phyloP scores from a whole-genome alignment of 2,797 vertebrate species.

The Denticeps clupeoides region DNA sequence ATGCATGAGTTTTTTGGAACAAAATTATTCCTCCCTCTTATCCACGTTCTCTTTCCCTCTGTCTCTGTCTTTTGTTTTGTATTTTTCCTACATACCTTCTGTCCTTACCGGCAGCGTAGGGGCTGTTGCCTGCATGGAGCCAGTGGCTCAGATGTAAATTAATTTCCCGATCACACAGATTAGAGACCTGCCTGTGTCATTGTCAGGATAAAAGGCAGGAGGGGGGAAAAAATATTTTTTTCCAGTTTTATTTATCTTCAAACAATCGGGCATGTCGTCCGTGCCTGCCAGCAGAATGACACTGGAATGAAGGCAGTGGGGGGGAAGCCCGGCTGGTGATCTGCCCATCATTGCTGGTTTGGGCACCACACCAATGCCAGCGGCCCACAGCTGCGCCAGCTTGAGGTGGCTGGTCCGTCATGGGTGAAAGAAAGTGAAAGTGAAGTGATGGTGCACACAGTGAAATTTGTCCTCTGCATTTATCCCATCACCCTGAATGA shows the following conservation, averaged over 20 bases:
- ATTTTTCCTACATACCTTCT: neutral
- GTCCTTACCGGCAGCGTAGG: neutral
- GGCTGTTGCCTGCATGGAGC: neutral
- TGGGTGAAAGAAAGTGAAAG: no score
- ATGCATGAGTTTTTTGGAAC: no score
- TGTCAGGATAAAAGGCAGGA: neutral
- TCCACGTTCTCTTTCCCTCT: neutral
- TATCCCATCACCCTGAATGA: no score
- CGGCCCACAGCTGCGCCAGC: no score
- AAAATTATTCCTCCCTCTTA: no score
- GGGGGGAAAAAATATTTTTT: conserved; percentile 15
- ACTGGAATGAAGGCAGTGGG: neutral
- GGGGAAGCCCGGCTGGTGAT: neutral
- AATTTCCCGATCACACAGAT: conserved; percentile 31
- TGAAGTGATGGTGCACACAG: no score
- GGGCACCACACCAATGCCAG: no score
- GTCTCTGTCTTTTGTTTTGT: no score
- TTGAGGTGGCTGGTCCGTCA: no score
- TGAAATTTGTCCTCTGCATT: no score
- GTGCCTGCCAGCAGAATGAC: neutral
- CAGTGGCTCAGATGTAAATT: conserved; percentile 23
- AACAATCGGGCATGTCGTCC: conserved; percentile 15
- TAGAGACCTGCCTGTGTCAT: conserved; percentile 32
- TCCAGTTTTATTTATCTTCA: conserved; percentile 25
- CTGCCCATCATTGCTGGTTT: neutral